Evolutionary conservation across 2,888 invertebrate genomes (phyloP).

Genomic region (Eumacrocentrus americanus): DNA sequence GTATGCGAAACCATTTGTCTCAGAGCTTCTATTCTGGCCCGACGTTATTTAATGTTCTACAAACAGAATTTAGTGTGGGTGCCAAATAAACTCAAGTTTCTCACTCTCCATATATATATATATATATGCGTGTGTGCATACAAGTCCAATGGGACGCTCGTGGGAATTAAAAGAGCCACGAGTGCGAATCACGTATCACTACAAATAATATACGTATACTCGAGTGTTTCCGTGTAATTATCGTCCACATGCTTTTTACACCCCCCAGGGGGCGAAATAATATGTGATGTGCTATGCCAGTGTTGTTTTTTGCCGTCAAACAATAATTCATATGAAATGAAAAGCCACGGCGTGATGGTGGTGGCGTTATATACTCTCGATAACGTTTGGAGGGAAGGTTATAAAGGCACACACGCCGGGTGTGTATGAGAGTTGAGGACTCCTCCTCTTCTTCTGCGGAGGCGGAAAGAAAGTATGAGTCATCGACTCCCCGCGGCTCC

Average conservation of each 20-base stretch:
- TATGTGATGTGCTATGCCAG: no score
- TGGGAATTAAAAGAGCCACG: neutral
- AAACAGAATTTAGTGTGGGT: constrained; percentile 44
- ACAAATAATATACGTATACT: neutral
- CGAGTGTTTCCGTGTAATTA: neutral
- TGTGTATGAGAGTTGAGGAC: neutral
- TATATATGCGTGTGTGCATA: neutral
- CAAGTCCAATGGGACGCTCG: neutral
- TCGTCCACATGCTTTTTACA: neutral
- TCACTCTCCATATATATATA: constrained; percentile 12
- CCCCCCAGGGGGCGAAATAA: neutral
- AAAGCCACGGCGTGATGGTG: no score
- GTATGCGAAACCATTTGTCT: constrained; percentile 59
- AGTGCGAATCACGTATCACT: neutral
- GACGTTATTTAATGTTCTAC: constrained; percentile 44
- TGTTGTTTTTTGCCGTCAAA: no score
- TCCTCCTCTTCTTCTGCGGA: neutral
- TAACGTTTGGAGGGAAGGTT: constrained; percentile 6
- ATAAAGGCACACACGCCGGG: constrained; percentile 5
- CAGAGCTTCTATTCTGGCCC: constrained; percentile 42
- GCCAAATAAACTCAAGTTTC: neutral
- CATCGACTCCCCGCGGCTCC: constrained; percentile 30
- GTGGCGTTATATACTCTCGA: no score
- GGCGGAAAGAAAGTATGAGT: constrained; percentile 15
- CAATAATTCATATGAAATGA: no score